Evolutionary conservation across 2,888 invertebrate genomes (phyloP), one percentile per base, ranked within the genome.

Genomic region (Trileptium ribeirensis): DNA sequence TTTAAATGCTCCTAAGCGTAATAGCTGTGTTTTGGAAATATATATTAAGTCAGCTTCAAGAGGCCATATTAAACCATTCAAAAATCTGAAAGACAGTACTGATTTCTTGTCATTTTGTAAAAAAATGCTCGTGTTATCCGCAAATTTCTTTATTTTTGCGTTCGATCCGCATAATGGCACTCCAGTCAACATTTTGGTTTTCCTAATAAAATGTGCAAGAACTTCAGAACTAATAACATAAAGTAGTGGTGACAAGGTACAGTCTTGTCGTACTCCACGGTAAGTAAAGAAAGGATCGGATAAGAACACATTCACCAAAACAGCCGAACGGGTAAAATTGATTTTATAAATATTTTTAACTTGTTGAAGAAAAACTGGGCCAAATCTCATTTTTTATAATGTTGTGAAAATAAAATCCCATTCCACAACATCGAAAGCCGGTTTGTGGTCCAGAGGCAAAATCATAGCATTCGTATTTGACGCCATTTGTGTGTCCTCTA

Each of bases 41-140:
- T 51, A 15, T 51, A 51, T 51, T 24, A 8, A 24, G 24, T 8
- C 8, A 51, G 8, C 51, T 51, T n/a, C n/a, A n/a, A n/a, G 51
- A 51, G 8, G 51, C 51, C 24, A 15, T 51, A 15, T 51, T 51
- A 24, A 51, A 51, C 51, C 51, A 51, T 51, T 51, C 51, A 51
- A 51, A 51, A 24, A 51, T 51, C 8, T 51, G 8, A 15, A 51
- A 51, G 51, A 51, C 51, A 51, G 8, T 51, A 24, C 24, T 24
- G 8, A 51, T 51, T 51, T 51, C 51, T 51, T 51, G 8, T 24
- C 36, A 36, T 75, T n/a, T 34, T 39, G 36, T 38, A 75, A n/a
- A 36, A 75, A 75, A 75, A 75, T 38, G 36, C 39, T 75, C 29
- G 77, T 75, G 37, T 75, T 36, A 36, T 75, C 77, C 36, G 77